Evolutionary conservation across 2,888 invertebrate genomes (phyloP).

Genomic region (Drosophila mimica): DNA sequence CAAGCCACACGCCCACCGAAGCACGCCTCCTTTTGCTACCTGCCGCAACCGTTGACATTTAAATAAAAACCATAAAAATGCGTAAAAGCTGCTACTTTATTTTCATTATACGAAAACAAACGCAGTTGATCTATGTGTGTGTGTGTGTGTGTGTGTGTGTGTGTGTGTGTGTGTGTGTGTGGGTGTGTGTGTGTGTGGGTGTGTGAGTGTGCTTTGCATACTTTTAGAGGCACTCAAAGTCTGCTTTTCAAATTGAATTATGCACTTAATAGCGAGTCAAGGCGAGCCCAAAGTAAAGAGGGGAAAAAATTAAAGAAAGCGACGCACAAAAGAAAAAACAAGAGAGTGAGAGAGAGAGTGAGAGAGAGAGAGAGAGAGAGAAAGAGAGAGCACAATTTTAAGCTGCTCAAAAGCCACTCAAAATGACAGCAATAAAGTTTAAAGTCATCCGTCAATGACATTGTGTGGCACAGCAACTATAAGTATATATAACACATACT

Average conservation of each 20-base stretch:
- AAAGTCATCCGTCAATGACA: constrained; percentile 13
- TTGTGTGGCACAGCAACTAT: neutral
- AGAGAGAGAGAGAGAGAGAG: neutral
- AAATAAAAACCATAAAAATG: constrained; percentile 75
- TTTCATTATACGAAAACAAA: constrained; percentile 63
- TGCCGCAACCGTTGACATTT: constrained; percentile 59
- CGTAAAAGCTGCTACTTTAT: constrained; percentile 79
- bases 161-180: constrained; percentile 6
- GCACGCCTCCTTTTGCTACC: constrained; percentile 8
- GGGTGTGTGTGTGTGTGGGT: constrained; percentile 1
- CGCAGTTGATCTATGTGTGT: constrained; percentile 57
- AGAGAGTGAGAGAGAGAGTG: neutral
- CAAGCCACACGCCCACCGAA: neutral
- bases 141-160: neutral
- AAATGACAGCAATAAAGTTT: constrained; percentile 14
- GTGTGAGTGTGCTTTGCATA: constrained; percentile 66
- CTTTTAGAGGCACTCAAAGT: constrained; percentile 68
- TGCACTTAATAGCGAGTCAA: constrained; percentile 65
- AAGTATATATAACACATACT: neutral
- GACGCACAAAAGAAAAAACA: neutral
- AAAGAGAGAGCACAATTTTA: neutral
- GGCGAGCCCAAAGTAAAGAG: neutral
- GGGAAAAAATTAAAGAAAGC: neutral
- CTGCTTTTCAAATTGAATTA: constrained; percentile 70
- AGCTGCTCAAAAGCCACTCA: constrained; percentile 7